phyloP scores from a whole-genome alignment of 2,888 invertebrate genomes.

The Archips crataeganus region DNA sequence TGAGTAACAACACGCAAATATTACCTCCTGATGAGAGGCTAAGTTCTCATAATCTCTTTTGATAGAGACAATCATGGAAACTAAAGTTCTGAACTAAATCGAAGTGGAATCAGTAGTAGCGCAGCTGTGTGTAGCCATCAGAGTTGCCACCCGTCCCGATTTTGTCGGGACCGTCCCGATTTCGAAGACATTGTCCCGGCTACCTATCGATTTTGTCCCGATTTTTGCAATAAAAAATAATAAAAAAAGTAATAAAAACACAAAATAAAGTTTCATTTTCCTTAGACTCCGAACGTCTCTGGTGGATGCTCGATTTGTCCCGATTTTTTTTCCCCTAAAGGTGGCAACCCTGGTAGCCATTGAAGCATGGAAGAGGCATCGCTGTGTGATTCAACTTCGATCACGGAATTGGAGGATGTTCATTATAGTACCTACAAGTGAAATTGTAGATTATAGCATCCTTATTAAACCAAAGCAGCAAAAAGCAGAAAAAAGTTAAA shows the following conservation, averaged over 20 bases:
- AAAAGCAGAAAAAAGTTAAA: no score
- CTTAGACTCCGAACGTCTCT: no score
- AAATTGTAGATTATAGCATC: slow-evolving; percentile 12
- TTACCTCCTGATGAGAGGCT: neutral
- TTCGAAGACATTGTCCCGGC: no score
- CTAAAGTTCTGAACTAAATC: slow-evolving; percentile 23
- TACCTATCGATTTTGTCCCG: no score
- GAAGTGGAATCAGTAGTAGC: slow-evolving; percentile 21
- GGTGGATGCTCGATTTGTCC: no score
- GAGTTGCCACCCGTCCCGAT: no score
- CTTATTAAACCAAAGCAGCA: slow-evolving; percentile 4
- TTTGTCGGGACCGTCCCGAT: no score
- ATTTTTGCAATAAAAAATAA: no score
- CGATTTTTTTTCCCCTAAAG: no score
- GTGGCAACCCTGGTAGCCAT: no score
- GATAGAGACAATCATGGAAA: slow-evolving; percentile 9
- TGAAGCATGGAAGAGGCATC: slow-evolving; percentile 7
- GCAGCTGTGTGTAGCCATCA: slow-evolving; percentile 20
- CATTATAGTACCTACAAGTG: neutral
- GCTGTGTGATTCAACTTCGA: slow-evolving; percentile 8
- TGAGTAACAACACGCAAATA: neutral
- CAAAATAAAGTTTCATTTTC: no score
- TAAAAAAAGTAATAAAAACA: no score
- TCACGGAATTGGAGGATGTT: neutral
- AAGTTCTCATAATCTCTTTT: slow-evolving; percentile 20